Base-by-base conservation (phyloP, 2,888 invertebrate species). In the Coelogynopora nodosa region DNA sequence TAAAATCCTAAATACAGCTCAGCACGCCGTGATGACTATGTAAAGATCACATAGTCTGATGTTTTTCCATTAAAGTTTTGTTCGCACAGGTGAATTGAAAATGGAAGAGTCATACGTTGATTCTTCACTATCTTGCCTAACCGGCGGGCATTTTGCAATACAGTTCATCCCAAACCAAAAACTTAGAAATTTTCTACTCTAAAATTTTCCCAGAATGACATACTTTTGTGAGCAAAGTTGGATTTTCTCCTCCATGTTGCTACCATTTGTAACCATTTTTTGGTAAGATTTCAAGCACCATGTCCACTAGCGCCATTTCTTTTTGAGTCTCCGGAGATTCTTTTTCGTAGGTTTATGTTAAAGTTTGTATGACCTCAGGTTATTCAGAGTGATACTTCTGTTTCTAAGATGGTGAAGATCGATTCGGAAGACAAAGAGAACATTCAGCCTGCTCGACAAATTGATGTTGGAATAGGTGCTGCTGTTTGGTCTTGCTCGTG, bases 331-430 rank as follows among this genome's bases (percentile, higher is more conserved):
- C 74, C 23, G 74, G 74, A 74, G 74, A 74, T n/a, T 74, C 74
- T 74, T 74, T 74, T 5, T 74, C 74, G 23, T 74, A 74, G 74
- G 74, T 74, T 74, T 74, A 74, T 74, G 74, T 74, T 23, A 74
- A 74, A 74, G 74, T 74, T 74, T 13, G 74, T 74, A 74, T 74
- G 18, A 74, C 74, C 74, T 74, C 23, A 23, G 74, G 74, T 74
- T 26, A 23, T 74, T 74, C 74, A 74, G 23, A 74, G 74, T 74
- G 74, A 74, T 74, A 74, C 27, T 74, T 74, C 74, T 74, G 74
- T 74, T 74, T 74, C 23, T 74, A 74, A 74, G 74, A 74, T 74
- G 74, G 74, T 74, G 74, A 74, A 74, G 74, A 74, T 74, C 74
- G 27, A 74, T 74, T 26, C 23, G 49, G 49, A 49, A 49, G 49